Base-by-base conservation (phyloP, 2,888 invertebrate species). In the Digitonthophagus gazella region DNA sequence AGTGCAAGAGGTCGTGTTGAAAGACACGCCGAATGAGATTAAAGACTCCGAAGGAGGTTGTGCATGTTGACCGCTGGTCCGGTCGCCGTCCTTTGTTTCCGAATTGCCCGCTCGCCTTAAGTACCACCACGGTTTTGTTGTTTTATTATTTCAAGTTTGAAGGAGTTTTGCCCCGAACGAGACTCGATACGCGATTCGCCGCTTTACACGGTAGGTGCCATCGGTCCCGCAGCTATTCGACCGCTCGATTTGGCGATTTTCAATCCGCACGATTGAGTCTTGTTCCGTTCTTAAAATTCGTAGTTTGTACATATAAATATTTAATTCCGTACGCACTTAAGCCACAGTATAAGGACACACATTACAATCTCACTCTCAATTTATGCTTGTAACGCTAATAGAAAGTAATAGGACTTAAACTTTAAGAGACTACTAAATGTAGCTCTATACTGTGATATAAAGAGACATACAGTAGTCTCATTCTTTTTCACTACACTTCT, bases 1-100 rank as follows among this genome's bases (percentile, higher is more conserved):
- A 96, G 95, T 97, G 96, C 96, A 96, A 89, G 97, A 97, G 90
- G 97, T 97, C 85, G 94, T 96, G 83, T 91, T 97, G 84, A 94
- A 97, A 88, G 97, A 97, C 84, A 94, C 96, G 81, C 96, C 96
- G 77, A 93, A 93, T 79, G 97, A 97, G 89, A 91, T 89, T 84
- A 94, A 94, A 89, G 92, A 94, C 85, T 92, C 93, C 76, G 96
- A 97, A 85, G 92, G 93, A 82, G 93, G 93, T 84, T 96, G 96
- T 89, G 93, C 95, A 84, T 96, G 96, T 87, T 96, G 75, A 61
- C 61, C 19, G 61, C 20, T 61, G 61, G 61, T n/a, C 18, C 20
- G 61, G 61, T 61, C 20, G 18, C 28, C 28, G 28, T 44, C 28
- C 28, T 44, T 44, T 44, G 28, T 44, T 44, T 44, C 28, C 28